Conservation (phyloP, 2,888 invertebrate genomes). For the Hirtodrosophila duncani region DNA sequence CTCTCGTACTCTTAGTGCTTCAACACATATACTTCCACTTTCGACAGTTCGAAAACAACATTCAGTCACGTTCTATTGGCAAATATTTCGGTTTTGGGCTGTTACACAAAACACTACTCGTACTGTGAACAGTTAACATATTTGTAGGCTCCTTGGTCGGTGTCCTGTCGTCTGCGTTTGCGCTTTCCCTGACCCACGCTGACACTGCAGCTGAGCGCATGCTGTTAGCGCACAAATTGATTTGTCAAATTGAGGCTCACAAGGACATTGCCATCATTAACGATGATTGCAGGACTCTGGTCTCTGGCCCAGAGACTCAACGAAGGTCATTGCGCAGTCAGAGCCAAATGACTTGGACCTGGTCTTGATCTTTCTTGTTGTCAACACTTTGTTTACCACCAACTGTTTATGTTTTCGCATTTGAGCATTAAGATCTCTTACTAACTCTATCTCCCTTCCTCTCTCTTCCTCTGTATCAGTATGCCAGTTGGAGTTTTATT, state of each 20-base stretch:
- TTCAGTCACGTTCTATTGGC: too few species aligned
- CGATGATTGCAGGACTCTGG: constrained; percentile 61
- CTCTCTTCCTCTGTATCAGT: constrained; percentile 2
- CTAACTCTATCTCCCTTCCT: constrained; percentile 1
- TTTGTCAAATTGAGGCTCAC: constrained; percentile 61
- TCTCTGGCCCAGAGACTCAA: constrained; percentile 9
- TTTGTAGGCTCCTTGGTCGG: constrained; percentile 1
- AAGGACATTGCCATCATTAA: constrained; percentile 73
- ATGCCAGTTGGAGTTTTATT: constrained; percentile 62
- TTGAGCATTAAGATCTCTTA: constrained; percentile 9
- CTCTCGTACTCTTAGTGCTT: too few species aligned
- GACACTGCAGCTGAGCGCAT: constrained; percentile 38
- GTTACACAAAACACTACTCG: constrained; percentile 47
- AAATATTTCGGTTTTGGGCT: constrained; percentile 72
- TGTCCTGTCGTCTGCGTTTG: constrained; percentile 16
- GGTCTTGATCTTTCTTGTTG: constrained; percentile 29
- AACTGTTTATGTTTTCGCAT: constrained; percentile 62
- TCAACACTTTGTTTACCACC: constrained; percentile 70
- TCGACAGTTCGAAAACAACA: too few species aligned
- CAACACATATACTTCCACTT: too few species aligned
- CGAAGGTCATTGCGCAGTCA: constrained; percentile 71
- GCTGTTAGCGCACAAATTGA: constrained; percentile 68
- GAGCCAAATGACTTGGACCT: constrained; percentile 42
- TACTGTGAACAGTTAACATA: constrained; percentile 34
- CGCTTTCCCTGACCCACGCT: constrained; percentile 44